Conservation (phyloP, 2,888 invertebrate species). For the Leucoptera coffeella region DNA sequence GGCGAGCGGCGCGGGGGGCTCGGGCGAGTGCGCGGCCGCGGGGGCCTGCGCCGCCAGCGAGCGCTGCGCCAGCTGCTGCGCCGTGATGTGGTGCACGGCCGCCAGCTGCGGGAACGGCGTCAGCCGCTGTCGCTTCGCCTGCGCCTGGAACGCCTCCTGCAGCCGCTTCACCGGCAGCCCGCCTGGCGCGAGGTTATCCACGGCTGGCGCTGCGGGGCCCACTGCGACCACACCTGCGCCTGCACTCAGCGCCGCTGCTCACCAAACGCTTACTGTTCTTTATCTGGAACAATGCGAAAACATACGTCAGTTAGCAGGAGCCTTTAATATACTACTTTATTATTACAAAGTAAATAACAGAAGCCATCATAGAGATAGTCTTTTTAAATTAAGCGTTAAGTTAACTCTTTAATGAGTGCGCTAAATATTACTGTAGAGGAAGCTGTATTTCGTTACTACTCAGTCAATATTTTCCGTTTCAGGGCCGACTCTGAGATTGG, state of each 20-base stretch:
- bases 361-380: not conserved
- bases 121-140: slow-evolving; percentile 58
- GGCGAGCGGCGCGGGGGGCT: slow-evolving; percentile 36
- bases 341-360: too few species aligned
- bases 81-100: slow-evolving; percentile 43
- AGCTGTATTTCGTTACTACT: too few species aligned
- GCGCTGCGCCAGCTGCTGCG: slow-evolving; percentile 34
- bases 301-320: too few species aligned
- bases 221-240: too few species aligned
- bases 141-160: slow-evolving; percentile 56
- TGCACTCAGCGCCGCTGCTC: slow-evolving; percentile 2
- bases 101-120: slow-evolving; percentile 44
- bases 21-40: slow-evolving; percentile 40
- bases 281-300: too few species aligned
- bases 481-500: too few species aligned
- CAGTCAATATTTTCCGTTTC: too few species aligned
- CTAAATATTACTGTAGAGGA: too few species aligned
- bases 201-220: slow-evolving; percentile 49
- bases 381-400: too few species aligned
- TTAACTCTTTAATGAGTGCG: too few species aligned
- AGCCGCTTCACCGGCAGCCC: slow-evolving; percentile 53
- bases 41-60: slow-evolving; percentile 28
- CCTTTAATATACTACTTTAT: too few species aligned
- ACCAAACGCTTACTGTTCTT: too few species aligned
- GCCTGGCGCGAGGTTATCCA: slow-evolving; percentile 53